Conservation (phyloP, 2,113 vertebrate species). For the Hylia prasina region DNA sequence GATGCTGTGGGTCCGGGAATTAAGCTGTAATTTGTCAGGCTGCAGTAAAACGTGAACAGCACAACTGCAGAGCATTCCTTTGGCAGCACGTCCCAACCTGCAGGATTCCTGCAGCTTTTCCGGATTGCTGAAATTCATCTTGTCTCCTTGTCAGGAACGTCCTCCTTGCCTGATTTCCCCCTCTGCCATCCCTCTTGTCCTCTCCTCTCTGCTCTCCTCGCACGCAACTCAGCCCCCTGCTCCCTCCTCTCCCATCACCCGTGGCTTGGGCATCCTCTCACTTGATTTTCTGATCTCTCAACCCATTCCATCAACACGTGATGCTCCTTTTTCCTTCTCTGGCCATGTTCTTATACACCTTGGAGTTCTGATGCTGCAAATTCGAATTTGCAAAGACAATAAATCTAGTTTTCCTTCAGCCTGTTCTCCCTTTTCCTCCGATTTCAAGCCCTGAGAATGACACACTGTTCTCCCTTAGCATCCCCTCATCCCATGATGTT, state of each 20-base stretch:
- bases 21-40: neutral
- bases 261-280: neutral
- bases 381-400: neutral
- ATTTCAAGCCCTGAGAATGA: neutral
- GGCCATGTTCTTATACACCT: neutral
- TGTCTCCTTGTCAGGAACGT: neutral
- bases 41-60: neutral
- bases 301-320: neutral
- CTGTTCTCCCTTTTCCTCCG: neutral
- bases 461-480: neutral
- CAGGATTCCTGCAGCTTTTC: slow-evolving; percentile 50
- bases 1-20: neutral
- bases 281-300: neutral
- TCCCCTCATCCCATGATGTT: neutral
- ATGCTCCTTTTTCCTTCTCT: neutral
- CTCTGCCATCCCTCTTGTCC: neutral
- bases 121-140: slow-evolving; percentile 13
- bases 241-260: neutral
- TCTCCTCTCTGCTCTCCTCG: neutral
- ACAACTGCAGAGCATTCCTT: slow-evolving; percentile 41
- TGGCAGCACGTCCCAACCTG: slow-evolving; percentile 54
- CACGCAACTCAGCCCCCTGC: neutral
- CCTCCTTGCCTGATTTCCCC: neutral
- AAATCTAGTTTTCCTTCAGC: neutral
- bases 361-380: neutral